These are phyloP conservation scores for Pocota personata DNA, from an alignment of 2,888 invertebrate genomes.

Conservation along the genomic window DNA sequence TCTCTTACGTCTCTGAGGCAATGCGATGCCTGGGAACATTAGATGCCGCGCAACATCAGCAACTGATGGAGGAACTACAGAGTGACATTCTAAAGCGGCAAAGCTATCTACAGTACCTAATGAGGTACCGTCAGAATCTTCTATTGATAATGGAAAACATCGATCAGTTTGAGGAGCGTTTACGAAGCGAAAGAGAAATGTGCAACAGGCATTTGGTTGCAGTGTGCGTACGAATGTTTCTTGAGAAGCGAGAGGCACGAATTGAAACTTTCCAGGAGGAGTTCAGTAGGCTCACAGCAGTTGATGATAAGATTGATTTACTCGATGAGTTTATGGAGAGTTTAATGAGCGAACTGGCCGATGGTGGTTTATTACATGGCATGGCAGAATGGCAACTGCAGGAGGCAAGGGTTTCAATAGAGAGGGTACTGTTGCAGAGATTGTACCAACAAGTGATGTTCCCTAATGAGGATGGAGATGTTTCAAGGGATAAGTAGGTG, in stretches of 20 bases:
- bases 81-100: slow-evolving; percentile 90
- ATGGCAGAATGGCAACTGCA: slow-evolving; percentile 86
- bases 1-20: slow-evolving; percentile 92
- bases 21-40: slow-evolving; percentile 90
- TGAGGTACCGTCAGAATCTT: slow-evolving; percentile 90
- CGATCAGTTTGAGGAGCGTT: slow-evolving; percentile 85
- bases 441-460: slow-evolving; percentile 97
- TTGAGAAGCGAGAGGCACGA: slow-evolving; percentile 89
- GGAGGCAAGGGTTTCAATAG: slow-evolving; percentile 91
- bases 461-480: slow-evolving; percentile 98
- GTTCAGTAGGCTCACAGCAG: slow-evolving; percentile 90
- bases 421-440: slow-evolving; percentile 94
- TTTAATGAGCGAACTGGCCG: slow-evolving; percentile 87
- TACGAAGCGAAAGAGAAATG: slow-evolving; percentile 88
- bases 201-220: slow-evolving; percentile 89
- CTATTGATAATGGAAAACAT: slow-evolving; percentile 89
- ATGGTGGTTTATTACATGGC: slow-evolving; percentile 89
- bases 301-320: slow-evolving; percentile 96
- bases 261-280: slow-evolving; percentile 90
- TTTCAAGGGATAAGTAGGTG: slow-evolving; percentile 93
- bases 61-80: slow-evolving; percentile 88
- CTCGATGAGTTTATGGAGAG: slow-evolving; percentile 91
- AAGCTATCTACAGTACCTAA: slow-evolving; percentile 92
- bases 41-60: slow-evolving; percentile 88
- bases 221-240: slow-evolving; percentile 90